These are phyloP conservation scores for Fragum sueziense DNA, from an alignment of 2,888 invertebrate genomes.

Conservation along the genomic window DNA sequence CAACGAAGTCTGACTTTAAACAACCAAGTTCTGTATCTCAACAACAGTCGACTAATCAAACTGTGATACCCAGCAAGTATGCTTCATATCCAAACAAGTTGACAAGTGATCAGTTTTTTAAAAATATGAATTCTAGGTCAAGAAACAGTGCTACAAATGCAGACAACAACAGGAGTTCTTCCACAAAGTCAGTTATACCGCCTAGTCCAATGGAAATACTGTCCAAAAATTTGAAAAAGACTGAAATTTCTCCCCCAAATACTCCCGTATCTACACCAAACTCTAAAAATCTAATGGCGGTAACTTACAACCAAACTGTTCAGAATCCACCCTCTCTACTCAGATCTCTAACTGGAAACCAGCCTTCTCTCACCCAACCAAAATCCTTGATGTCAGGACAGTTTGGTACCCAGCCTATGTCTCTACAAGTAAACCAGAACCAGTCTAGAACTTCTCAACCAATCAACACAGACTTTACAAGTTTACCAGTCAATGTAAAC, in stretches of 20 bases:
- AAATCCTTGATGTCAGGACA: neutral
- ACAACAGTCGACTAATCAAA: neutral
- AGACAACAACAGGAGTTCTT: neutral
- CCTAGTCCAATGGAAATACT: constrained; percentile 52
- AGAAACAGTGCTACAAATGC: neutral
- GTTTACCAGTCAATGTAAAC: constrained; percentile 5
- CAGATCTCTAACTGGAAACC: neutral
- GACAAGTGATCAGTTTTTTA: neutral
- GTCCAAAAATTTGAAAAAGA: constrained; percentile 36
- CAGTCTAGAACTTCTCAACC: neutral
- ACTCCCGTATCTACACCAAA: neutral
- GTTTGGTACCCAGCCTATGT: neutral
- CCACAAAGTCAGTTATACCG: constrained; percentile 17
- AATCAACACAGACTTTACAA: constrained; percentile 1
- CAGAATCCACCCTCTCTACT: neutral
- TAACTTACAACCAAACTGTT: neutral
- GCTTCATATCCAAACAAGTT: constrained; percentile 40
- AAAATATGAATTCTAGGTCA: neutral
- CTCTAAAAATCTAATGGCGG: neutral
- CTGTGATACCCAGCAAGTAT: constrained; percentile 38
- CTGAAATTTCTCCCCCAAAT: constrained; percentile 41
- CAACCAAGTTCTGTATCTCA: neutral
- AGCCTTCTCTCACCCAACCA: neutral
- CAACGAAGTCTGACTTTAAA: neutral
- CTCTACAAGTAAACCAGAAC: neutral